phyloP scores from a whole-genome alignment of 2,888 invertebrate genomes.

The Cephus runcator region DNA sequence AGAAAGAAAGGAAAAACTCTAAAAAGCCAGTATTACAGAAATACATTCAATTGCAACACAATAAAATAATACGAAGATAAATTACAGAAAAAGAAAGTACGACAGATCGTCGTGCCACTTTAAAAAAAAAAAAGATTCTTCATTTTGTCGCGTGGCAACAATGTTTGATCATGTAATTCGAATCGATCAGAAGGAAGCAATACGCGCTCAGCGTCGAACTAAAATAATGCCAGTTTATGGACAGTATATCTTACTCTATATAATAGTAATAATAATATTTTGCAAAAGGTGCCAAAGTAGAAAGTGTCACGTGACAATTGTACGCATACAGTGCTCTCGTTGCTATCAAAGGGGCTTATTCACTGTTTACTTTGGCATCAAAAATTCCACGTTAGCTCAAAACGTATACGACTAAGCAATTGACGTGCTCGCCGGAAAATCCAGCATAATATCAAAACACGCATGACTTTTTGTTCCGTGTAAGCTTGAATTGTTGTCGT shows the following conservation, averaged over 20 bases:
- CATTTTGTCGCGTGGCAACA: background rate
- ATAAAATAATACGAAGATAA: slow-evolving; percentile 31
- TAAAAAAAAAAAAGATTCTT: background rate
- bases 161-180: slow-evolving; percentile 1
- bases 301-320: background rate
- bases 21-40: slow-evolving; percentile 51
- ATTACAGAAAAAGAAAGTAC: slow-evolving; percentile 17
- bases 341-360: slow-evolving; percentile 5
- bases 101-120: slow-evolving; percentile 10
- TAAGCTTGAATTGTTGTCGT: background rate
- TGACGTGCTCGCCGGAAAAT: background rate
- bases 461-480: background rate
- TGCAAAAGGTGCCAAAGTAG: background rate
- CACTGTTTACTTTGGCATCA: slow-evolving; percentile 45
- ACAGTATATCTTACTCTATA: background rate
- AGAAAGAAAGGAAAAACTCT: slow-evolving; percentile 41
- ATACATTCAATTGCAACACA: slow-evolving; percentile 23
- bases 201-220: slow-evolving; percentile 18
- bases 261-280: slow-evolving; percentile 11
- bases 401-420: slow-evolving; percentile 14
- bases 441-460: background rate
- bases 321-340: background rate
- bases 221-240: slow-evolving; percentile 27
- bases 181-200: slow-evolving; percentile 4
- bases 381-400: slow-evolving; percentile 20